Conservation (phyloP, 2,113 vertebrate species). For the Syngnathoides biaculeatus region DNA sequence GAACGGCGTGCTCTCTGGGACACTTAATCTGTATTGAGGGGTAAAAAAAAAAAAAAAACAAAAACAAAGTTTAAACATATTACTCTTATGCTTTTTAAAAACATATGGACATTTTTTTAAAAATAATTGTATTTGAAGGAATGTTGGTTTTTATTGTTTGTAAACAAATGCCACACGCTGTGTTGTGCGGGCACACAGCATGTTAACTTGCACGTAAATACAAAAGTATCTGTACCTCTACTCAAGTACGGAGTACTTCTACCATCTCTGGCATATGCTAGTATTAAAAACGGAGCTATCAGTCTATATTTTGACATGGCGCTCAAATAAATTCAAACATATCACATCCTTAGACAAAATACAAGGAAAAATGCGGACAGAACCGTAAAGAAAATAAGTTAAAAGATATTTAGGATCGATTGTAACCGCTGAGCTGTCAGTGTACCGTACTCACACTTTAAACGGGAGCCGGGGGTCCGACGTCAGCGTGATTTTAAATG, state of each 20-base stretch:
- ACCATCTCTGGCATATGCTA: neutral
- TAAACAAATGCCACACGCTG: neutral
- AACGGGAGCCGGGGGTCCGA: slow-evolving; percentile 78
- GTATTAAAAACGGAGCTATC: neutral
- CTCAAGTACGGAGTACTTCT: neutral
- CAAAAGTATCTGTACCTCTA: too few species aligned
- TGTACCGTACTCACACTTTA: slow-evolving; percentile 73
- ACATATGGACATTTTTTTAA: neutral
- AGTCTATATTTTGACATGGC: neutral
- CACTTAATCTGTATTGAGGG: slow-evolving; percentile 1
- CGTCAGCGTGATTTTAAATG: slow-evolving; percentile 81
- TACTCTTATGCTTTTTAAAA: neutral
- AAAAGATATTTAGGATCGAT: too few species aligned
- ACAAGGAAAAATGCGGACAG: too few species aligned
- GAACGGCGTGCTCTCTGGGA: slow-evolving; percentile 12
- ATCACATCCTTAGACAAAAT: neutral
- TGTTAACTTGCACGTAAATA: too few species aligned
- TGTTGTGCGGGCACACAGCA: too few species aligned
- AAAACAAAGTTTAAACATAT: neutral
- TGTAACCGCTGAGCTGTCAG: slow-evolving; percentile 51
- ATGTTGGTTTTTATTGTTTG: neutral
- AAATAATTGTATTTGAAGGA: neutral
- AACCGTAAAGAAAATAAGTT: neutral
- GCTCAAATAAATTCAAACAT: neutral
- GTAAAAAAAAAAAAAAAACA: neutral